phyloP scores from a whole-genome alignment of 64 coral and sea anemone species.

The Astreopora myriophthalma region DNA sequence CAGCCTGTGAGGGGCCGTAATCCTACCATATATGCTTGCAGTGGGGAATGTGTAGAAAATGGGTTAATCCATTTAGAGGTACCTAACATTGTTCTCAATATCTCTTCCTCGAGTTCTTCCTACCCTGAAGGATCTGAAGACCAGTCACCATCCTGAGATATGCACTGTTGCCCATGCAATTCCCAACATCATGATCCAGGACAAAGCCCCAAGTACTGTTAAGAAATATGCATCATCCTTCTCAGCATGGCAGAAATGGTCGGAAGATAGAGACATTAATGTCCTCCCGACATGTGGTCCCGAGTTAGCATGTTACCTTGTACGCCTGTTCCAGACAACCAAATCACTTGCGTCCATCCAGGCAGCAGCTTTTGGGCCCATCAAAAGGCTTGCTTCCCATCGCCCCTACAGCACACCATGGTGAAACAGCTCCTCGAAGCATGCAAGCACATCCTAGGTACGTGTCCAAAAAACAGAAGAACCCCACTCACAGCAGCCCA shows the following conservation, averaged over 20 bases:
- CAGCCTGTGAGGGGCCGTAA: no score
- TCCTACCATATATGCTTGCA: no score
- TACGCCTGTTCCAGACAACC: no score
- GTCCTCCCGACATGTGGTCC: no score
- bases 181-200: slow-evolving; percentile 8
- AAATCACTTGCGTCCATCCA: no score
- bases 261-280: not conserved
- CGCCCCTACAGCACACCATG: not conserved
- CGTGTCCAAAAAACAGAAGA: not conserved
- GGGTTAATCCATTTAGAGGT: no score
- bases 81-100: no score
- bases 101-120: no score
- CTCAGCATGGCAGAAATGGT: not conserved
- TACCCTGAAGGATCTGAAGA: not conserved
- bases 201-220: slow-evolving; percentile 28
- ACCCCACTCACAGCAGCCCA: not conserved
- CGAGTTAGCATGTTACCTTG: no score
- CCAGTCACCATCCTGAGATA: not conserved
- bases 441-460: not conserved
- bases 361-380: no score
- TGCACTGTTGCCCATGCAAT: not conserved
- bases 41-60: no score
- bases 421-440: not conserved
- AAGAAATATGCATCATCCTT: not conserved
- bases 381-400: no score